Base-by-base conservation (phyloP, 1,140 invertebrate genomes). In the Drosophila ironensis region DNA sequence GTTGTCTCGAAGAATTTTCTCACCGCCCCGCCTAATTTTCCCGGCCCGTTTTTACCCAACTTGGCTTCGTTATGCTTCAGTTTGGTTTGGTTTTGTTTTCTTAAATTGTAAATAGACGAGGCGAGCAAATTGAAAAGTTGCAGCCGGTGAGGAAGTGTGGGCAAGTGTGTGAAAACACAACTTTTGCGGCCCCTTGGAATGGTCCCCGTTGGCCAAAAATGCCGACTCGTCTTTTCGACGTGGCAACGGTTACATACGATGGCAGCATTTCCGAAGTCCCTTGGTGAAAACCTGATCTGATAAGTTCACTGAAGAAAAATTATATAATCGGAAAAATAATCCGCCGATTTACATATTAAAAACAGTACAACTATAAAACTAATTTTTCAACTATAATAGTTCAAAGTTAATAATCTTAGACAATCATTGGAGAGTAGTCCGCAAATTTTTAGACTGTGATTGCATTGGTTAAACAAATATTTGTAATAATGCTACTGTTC, bases 41-140 rank as follows among this genome's bases (percentile, higher is more conserved):
- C 5, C 30, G 7, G 30, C 30, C 12, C 40, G 7, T 9, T 24
- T 42, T 25, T 5, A 9, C n/a, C n/a, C n/a, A n/a, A n/a, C n/a
- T n/a, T n/a, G n/a, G n/a, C 2, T 14, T 8, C 5, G 22, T 24
- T 63, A 47, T 47, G 14, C 17, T 42, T 57, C 8, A 11, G 20
- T 12, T 7, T 14, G 40, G 30, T 47, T 61, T 48, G 14, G 24
- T 33, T 57, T 56, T 41, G 37, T 66, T 57, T 73, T 50, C 47
- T 48, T 20, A 67, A 76, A 81, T 72, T 54, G 46, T 66, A 76
- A 82, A 67, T 74, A 66, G 37, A 46, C 47, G 54, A 33, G 54
- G 27, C 45, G 50, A 42, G 30, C 61, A 76, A 71, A 81, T 82
- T 82, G 54, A 76, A 81, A 76, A 72, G 40, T 56, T 75, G 47